Evolutionary conservation across 2,113 vertebrate species (phyloP), one percentile per base, ranked within the genome.

Genomic region (Oreochromis spilurus): DNA sequence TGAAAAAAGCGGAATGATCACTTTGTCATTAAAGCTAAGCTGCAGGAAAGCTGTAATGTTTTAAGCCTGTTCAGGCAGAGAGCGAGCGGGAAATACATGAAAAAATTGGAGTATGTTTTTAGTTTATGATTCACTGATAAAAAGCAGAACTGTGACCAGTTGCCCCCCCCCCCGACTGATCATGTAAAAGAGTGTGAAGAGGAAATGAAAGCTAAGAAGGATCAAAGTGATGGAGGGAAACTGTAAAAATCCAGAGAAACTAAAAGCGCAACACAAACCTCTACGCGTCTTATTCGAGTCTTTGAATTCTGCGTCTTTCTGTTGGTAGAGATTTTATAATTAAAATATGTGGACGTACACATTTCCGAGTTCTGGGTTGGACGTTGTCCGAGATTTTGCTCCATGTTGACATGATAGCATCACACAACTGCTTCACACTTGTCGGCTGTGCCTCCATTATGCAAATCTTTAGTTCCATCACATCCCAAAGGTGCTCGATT

Each of bases 341-440:
- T 26, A 26, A 26, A 26, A 40, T 21, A 40, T 40, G 34, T 21
- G 62, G 62, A 67, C 62, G 38, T 13, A 5, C 60, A 38, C 34
- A 13, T 67, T 67, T 21, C 62, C 11, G 17, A 67, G 0, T 40
- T 1, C 19, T 21, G 6, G 34, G 19, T 40, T 5, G 62, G 62
- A 67, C 1, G 34, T 4, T 1, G 6, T 40, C 34, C 7, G 38
- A 65, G 0, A 2, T 2, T 38, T 38, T 0, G 2, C 34, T 21
- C 2, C 60, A 34, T 19, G 29, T 62, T 2, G 58, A 62, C 16
- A 34, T 34, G 9, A 11, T 62, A 31, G 26, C 26, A 34, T 60
- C 1, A 60, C 14, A 10, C 57, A 60, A 16, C 57, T 60, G 57
- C 29, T 34, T 29, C 57, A 38, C 0, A n/a, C 38, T 12, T 38